Evolutionary conservation across 2,797 vertebrate species (phyloP), one percentile per base, ranked within the genome.

Genomic region (Schizothorax lantsangensis): DNA sequence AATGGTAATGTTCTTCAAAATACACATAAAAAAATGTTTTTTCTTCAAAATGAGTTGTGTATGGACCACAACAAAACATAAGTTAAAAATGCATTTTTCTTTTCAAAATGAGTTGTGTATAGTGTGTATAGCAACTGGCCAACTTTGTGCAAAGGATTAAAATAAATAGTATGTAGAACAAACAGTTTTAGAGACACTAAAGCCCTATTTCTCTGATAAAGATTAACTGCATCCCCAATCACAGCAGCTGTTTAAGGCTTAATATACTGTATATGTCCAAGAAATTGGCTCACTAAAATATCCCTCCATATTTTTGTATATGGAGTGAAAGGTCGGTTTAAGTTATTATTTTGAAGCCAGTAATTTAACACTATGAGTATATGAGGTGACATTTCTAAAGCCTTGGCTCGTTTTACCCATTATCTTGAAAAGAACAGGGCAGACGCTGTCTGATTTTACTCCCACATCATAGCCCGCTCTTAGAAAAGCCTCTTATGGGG

Each of bases 61-160:
- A 94, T 91, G 33, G 43, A 36, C 52, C 54, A 14, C 21, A 81
- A 81, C 68, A 75, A 81, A 66, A 81, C 69, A 59, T 79, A 79
- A 64, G 74, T 68, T 12, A 69, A 85, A 79, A 79, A 59, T 33
- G 0, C 17, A 12, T 68, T 66, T 84, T 52, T 78, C 12, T 75
- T 43, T 15, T 49, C 12, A 75, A 75, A 84, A 84, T 84, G 45
- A 68, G 75, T 26, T 79, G 75, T 68, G 15, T 36, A 68, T 66
- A 8, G 30, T 68, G 17, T 19, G 11, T 57, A 23, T 21, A 57
- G 74, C 23, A 54, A n/a, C 36, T 30, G 17, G 36, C 19, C 75
- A 79, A 71, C 47, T 85, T 45, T 81, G 14, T 47, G 38, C 84
- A 72, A 62, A n/a, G 26, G 15, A 59, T 62, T 59, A 14, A 80